Base-by-base conservation (phyloP, 2,888 invertebrate species). In the Euspilapteryx auroguttella region DNA sequence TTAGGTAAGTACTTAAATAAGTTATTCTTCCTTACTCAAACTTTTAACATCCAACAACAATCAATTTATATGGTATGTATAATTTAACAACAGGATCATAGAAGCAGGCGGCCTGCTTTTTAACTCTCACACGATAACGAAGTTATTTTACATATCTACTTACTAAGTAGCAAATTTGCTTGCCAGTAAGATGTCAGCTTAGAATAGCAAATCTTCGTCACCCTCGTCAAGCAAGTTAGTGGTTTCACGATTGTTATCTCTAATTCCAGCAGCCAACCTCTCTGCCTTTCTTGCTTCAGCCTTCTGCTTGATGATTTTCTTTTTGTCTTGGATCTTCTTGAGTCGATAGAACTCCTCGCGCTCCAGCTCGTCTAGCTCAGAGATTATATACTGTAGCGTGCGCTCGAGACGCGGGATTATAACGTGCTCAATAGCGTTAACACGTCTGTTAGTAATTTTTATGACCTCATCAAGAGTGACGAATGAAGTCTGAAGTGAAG, bases 381-480 rank as follows among this genome's bases (percentile, higher is more conserved):
- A 94, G 47, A 95, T 93, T 47, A 99, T 99, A 73, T 99, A 98
- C 2, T 89, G 85, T 43, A 99, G 78, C 6, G 99, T 99, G 44
- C 90, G 86, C 66, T 99, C 98, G 63, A 99, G 89, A 42, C 94
- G 86, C 14, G 98, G 99, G 75, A 99, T 99, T 55, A 99, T 98
- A 30, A 99, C 95, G 49, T 99, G 96, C 69, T 99, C 98, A 64
- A 99, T 97, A 48, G 99, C 99, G 58, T 99, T 99, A 12, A 99
- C 98, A 83, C 99, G 89, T 48, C 99, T 83, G 65, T 99, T 99
- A 14, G 99, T 99, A 38, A 96, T 87, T 78, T 99, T 99, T 51
- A 99, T 99, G 30, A 97, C 98, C 64, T 98, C 98, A 64, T 99
- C 99, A 27, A 99, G 79, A 13, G 97, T 98, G n/a, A 99, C 94